Percentiles rank a stretch among this genome's conserved stretches.
Evolutionary conservation across 2,113 vertebrate species (phyloP).

Genomic region (Pelvicachromis taeniatus): DNA sequence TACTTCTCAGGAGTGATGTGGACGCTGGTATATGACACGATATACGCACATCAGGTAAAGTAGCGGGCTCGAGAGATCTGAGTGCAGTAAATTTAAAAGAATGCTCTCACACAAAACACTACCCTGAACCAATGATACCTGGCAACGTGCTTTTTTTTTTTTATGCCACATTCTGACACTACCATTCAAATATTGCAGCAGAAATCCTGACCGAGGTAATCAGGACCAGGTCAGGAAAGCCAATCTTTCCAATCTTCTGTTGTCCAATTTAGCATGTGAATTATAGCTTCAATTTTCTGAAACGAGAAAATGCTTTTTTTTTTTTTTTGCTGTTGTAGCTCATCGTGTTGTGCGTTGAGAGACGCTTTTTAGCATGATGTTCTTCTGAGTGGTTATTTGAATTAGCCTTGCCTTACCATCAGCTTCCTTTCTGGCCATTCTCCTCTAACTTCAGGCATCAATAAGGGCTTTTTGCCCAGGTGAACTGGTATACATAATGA

Average conservation of each 20-base stretch:
- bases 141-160: too few relatives aligned
- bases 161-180: not conserved
- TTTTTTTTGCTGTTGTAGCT: not conserved
- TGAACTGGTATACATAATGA: not conserved
- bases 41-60: conserved; percentile 95
- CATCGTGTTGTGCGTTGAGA: not conserved
- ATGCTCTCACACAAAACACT: not conserved
- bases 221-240: not conserved
- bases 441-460: not conserved
- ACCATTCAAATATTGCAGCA: not conserved
- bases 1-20: conserved; percentile 93
- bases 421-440: not conserved
- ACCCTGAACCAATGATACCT: too few relatives aligned
- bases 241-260: not conserved
- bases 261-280: not conserved
- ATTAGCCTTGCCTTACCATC: not conserved
- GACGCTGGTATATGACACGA: conserved; percentile 93
- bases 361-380: not conserved
- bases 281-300: not conserved
- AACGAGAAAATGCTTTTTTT: not conserved
- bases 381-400: not conserved
- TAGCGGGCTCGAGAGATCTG: not conserved
- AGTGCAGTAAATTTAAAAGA: not conserved
- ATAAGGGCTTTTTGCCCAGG: not conserved
- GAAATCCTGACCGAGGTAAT: not conserved